Evolutionary conservation across 2,888 invertebrate genomes (phyloP).

Genomic region (Heliconius hortense): DNA sequence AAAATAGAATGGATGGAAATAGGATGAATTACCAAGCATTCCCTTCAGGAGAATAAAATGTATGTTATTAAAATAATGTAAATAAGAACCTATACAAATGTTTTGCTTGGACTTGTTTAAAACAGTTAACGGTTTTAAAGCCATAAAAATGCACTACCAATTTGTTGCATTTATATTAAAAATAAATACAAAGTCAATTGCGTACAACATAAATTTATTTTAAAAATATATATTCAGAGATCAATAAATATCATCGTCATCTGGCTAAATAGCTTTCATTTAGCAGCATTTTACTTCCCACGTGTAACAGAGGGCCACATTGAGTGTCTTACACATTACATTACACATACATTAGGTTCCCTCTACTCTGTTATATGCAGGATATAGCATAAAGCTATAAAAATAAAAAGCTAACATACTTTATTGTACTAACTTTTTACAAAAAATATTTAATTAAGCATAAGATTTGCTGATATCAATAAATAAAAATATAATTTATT

Average conservation of each 20-base stretch:
- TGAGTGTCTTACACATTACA: too few relatives aligned
- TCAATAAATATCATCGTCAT: background rate
- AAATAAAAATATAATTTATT: background rate
- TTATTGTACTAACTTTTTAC: background rate
- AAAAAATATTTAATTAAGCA: slow-evolving; percentile 1
- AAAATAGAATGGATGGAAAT: background rate
- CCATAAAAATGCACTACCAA: slow-evolving; percentile 5
- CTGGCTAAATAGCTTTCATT: background rate
- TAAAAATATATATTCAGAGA: background rate
- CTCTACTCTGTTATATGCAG: too few relatives aligned
- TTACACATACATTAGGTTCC: too few relatives aligned
- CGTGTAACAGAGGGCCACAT: too few relatives aligned
- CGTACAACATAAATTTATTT: background rate
- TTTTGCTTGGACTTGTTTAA: background rate
- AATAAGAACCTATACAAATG: background rate
- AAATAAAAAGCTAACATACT: background rate
- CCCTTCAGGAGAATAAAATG: background rate
- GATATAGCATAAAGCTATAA: background rate
- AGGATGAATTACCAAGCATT: background rate
- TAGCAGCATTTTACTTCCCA: too few relatives aligned
- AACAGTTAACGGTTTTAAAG: background rate
- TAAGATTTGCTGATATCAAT: background rate
- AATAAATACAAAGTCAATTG: background rate
- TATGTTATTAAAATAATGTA: background rate
- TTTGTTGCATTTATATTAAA: slow-evolving; percentile 2